A percentile compares a stretch with the other conserved stretches of the same genome.
Evolutionary conservation across 1,140 invertebrate species (phyloP).

Genomic region (Diuraphis noxia): DNA sequence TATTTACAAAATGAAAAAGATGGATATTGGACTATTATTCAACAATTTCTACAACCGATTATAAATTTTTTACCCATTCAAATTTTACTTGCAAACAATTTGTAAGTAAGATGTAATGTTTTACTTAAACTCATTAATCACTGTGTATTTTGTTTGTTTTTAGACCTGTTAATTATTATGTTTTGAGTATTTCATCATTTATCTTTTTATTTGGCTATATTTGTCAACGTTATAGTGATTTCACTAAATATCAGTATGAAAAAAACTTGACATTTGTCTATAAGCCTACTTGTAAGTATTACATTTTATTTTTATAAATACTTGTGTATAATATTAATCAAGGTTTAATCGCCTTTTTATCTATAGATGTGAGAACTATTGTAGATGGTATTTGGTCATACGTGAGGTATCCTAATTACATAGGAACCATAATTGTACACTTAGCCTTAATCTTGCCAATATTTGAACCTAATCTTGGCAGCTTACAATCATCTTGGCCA

Average conservation of each 20-base stretch:
- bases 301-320: not conserved
- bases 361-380: not conserved
- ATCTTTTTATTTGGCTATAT: not conserved
- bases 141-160: not conserved
- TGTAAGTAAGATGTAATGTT: constrained; percentile 6
- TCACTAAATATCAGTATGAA: not conserved
- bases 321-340: not conserved
- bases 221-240: constrained; percentile 1
- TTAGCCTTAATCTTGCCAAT: constrained; percentile 6
- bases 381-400: not conserved
- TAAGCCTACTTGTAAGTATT: not conserved
- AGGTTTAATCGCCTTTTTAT: not conserved
- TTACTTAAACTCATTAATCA: not conserved
- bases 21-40: constrained; percentile 33
- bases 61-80: constrained; percentile 41
- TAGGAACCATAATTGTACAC: constrained; percentile 16
- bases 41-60: constrained; percentile 24
- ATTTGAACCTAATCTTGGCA: not conserved
- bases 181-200: constrained; percentile 20
- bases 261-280: not conserved
- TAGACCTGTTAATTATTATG: constrained; percentile 21
- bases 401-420: constrained; percentile 9
- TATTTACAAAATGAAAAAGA: constrained; percentile 48
- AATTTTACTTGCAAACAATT: constrained; percentile 1
- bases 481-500: constrained; percentile 22